Conservation (phyloP, 2,797 vertebrate genomes). For the Eulemur rubriventer region DNA sequence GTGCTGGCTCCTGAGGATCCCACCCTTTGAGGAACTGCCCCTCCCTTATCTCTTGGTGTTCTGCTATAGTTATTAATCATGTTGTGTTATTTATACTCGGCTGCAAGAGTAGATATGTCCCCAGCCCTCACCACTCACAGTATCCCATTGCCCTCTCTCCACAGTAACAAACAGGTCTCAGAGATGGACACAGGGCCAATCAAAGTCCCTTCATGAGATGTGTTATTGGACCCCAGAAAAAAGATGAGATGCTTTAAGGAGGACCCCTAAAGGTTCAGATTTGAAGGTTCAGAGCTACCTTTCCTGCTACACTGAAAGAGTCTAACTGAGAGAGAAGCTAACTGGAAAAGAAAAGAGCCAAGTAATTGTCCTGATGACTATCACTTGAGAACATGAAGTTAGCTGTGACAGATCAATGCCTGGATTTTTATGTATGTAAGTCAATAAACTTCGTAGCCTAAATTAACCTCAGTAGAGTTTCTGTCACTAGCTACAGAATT, state of each 20-base stretch:
- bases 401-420: neutral
- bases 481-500: conserved; percentile 16
- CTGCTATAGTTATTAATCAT: neutral
- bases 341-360: neutral
- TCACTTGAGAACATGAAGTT: neutral
- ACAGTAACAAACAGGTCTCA: neutral
- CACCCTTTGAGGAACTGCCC: neutral
- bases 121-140: neutral
- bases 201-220: neutral
- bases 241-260: neutral
- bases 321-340: neutral
- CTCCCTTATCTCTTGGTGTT: neutral
- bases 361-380: neutral
- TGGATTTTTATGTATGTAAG: neutral
- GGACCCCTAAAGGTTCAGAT: neutral
- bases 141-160: neutral
- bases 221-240: neutral
- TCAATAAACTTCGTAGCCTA: neutral
- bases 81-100: neutral
- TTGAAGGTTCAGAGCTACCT: neutral
- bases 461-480: neutral
- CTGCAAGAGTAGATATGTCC: neutral
- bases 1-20: neutral
- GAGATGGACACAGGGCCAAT: neutral
- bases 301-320: neutral